Base-by-base conservation (phyloP, 2,113 vertebrate species). In the Thomomys bottae region DNA sequence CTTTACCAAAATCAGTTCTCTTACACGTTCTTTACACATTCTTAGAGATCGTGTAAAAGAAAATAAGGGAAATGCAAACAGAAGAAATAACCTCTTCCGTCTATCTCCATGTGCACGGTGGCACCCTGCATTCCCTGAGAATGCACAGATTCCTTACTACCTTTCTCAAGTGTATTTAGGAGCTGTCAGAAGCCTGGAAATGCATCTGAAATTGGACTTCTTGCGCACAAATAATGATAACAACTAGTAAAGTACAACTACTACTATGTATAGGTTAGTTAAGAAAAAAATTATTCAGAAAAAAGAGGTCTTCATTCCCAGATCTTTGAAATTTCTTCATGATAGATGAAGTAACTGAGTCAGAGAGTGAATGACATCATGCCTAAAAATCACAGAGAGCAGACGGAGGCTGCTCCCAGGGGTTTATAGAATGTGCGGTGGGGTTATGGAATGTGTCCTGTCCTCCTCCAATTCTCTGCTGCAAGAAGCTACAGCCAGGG, bases 241-340 rank as follows among this genome's bases (percentile, higher is more conserved):
- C 68, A 85, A 67, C 21, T 66, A 40, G 38, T 83, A 75, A 90
- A 24, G 8, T 64, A 40, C 23, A 85, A 30, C 28, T 63, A 72
- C 64, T 67, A 71, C 15, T 18, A 42, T 59, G 38, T 38, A 21
- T 54, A n/a, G 12, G 24, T n/a, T 54, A 24, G 40, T 36, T 12
- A 17, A 54, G 49, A 87, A 67, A 88, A 76, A n/a, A 36, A 80
- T 81, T 81, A 42, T 38, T 17, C 59, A 70, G 15, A 20, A 54
- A 88, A 89, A 88, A 54, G 24, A 87, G 7, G n/a, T 90, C 70
- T 79, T 76, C 24, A 81, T 80, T 87, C 28, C 32, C 26, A 73
- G 68, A 72, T 73, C 36, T 42, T 61, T 32, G 4, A 32, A 28
- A 11, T 87, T 87, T 23, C 6, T 30, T 89, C 18, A 40, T 66